Conservation (phyloP, 2,113 vertebrate species). For the Blennius ocellaris region DNA sequence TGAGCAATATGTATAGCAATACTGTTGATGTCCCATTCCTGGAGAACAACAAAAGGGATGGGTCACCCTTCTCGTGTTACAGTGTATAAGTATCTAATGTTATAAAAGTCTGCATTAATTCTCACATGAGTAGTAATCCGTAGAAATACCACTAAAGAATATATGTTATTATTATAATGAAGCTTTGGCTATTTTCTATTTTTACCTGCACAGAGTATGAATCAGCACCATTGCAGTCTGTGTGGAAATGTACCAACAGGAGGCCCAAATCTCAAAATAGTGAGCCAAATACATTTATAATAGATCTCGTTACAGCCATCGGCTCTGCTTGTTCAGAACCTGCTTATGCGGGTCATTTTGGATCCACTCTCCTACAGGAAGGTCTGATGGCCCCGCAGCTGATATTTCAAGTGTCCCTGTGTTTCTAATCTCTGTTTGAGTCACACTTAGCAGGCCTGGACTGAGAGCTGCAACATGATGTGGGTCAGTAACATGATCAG, state of each 20-base stretch:
- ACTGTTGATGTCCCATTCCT: slow-evolving; percentile 67
- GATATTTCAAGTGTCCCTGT: slow-evolving; percentile 58
- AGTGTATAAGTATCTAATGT: slow-evolving; percentile 35
- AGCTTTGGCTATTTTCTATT: slow-evolving; percentile 50
- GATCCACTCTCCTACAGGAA: slow-evolving; percentile 7
- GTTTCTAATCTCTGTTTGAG: slow-evolving; percentile 14
- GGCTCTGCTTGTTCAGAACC: background rate
- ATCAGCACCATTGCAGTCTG: slow-evolving; percentile 50
- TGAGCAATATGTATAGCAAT: background rate
- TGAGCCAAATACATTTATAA: slow-evolving; percentile 70
- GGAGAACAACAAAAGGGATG: slow-evolving; percentile 71
- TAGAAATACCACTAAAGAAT: background rate
- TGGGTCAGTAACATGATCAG: slow-evolving; percentile 73
- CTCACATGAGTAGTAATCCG: too few relatives aligned
- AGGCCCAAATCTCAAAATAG: slow-evolving; percentile 68
- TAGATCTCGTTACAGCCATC: slow-evolving; percentile 60
- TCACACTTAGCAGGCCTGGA: slow-evolving; percentile 21
- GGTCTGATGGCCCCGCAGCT: background rate
- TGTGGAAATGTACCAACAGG: slow-evolving; percentile 25
- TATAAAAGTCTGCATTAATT: slow-evolving; percentile 2
- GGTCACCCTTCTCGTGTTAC: slow-evolving; percentile 76
- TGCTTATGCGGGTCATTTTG: slow-evolving; percentile 17
- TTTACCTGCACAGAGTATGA: slow-evolving; percentile 61
- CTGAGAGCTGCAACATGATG: slow-evolving; percentile 64
- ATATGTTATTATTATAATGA: background rate